A percentile compares a stretch with the other conserved stretches of the same genome.
Conservation (phyloP, 2,888 invertebrate genomes). For the Pollenia angustigena region DNA sequence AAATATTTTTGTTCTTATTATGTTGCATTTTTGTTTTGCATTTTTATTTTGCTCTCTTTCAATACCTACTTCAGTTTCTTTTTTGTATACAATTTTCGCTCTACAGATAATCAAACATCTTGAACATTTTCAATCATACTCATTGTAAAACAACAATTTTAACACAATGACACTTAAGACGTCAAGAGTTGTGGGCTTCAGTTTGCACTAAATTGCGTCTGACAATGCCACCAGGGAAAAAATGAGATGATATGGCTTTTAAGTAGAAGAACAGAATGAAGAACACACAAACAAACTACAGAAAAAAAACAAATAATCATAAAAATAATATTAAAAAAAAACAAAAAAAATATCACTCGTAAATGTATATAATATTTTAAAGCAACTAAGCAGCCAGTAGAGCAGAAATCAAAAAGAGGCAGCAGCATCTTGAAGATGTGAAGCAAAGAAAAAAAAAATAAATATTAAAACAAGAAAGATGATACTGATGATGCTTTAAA, state of each 20-base stretch:
- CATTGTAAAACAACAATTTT: constrained; percentile 82
- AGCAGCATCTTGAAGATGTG: constrained; percentile 29
- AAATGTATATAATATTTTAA: constrained; percentile 43
- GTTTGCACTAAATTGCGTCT: constrained; percentile 66
- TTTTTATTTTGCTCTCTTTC: constrained; percentile 57
- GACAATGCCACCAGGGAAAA: constrained; percentile 65
- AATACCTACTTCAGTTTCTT: constrained; percentile 55
- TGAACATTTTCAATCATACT: constrained; percentile 81
- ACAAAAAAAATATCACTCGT: constrained; percentile 40
- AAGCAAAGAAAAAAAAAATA: neutral
- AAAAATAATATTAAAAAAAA: constrained; percentile 28
- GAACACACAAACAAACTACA: neutral
- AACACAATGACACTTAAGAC: constrained; percentile 81
- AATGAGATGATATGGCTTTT: constrained; percentile 52
- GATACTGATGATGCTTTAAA: constrained; percentile 39
- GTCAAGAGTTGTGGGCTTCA: constrained; percentile 67
- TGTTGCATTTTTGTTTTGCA: constrained; percentile 39
- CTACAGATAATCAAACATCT: constrained; percentile 74
- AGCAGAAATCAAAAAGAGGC: constrained; percentile 44
- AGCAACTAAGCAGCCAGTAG: constrained; percentile 61
- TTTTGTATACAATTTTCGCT: constrained; percentile 54
- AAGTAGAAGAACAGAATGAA: constrained; percentile 33
- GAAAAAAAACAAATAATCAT: constrained; percentile 20
- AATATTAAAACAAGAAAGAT: constrained; percentile 11
- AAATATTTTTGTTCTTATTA: constrained; percentile 52